Percentiles rank a stretch among this genome's conserved stretches.
Evolutionary conservation across 2,888 invertebrate species (phyloP).

Genomic region (Rhingia campestris): DNA sequence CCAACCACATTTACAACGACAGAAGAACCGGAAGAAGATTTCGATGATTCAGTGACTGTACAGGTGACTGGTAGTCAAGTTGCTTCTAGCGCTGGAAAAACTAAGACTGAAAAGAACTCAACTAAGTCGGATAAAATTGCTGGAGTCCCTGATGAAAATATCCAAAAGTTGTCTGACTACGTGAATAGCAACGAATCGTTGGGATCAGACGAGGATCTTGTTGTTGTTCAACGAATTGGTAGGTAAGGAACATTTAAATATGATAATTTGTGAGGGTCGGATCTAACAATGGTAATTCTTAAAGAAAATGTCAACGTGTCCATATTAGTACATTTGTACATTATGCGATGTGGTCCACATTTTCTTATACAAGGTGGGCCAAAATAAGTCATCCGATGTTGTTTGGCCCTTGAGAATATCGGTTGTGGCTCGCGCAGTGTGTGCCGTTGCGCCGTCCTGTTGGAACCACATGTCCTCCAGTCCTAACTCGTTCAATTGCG

Average conservation of each 20-base stretch:
- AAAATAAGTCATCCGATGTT: no score
- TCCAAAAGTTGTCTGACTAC: neutral
- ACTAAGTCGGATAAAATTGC: neutral
- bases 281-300: no score
- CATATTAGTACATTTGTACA: no score
- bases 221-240: conserved; percentile 26
- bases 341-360: no score
- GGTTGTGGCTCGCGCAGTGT: no score
- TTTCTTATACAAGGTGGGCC: no score
- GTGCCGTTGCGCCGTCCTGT: no score
- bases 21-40: neutral
- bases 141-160: neutral
- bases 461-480: no score
- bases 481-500: no score
- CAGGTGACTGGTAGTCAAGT: neutral
- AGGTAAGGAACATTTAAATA: neutral
- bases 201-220: conserved; percentile 13
- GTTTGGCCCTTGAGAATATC: no score
- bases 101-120: neutral
- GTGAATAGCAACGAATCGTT: neutral
- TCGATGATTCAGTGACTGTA: neutral
- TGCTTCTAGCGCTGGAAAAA: neutral
- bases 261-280: no score
- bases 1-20: conserved; percentile 9
- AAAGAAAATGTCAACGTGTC: no score